phyloP scores from a whole-genome alignment of 64 coral and sea anemone species.

The Astreopora myriophthalma region DNA sequence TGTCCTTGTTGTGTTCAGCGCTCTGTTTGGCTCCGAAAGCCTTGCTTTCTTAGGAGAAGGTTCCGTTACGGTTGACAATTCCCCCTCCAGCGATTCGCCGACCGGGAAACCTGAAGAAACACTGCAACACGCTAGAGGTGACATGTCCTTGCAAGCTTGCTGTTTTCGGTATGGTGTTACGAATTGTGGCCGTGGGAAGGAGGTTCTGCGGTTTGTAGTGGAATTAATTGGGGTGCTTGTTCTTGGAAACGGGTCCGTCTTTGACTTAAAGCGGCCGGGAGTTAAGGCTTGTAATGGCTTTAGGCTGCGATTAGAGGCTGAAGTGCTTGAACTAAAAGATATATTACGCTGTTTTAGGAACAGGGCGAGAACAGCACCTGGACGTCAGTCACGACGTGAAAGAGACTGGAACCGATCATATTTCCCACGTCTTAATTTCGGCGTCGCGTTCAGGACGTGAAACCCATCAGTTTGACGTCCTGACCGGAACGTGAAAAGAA shows the following conservation, averaged over 20 bases:
- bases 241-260: background rate
- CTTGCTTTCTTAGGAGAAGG: background rate
- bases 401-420: too few relatives aligned
- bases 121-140: background rate
- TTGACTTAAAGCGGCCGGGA: background rate
- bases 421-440: too few relatives aligned
- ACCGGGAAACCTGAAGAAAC: background rate
- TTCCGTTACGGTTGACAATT: background rate
- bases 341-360: too few relatives aligned
- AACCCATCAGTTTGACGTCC: too few relatives aligned
- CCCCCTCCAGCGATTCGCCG: background rate
- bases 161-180: constrained; percentile 11
- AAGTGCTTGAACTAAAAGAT: background rate
- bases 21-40: background rate
- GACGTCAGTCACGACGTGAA: too few relatives aligned
- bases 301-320: background rate
- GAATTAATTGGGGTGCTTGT: constrained; percentile 21
- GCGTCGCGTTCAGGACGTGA: too few relatives aligned
- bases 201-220: background rate
- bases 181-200: background rate
- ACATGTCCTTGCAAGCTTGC: background rate
- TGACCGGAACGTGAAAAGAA: too few relatives aligned
- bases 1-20: background rate
- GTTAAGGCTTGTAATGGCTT: background rate
- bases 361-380: too few relatives aligned